Base-by-base conservation (phyloP, 2,797 vertebrate genomes). In the Lycodopsis pacificus region DNA sequence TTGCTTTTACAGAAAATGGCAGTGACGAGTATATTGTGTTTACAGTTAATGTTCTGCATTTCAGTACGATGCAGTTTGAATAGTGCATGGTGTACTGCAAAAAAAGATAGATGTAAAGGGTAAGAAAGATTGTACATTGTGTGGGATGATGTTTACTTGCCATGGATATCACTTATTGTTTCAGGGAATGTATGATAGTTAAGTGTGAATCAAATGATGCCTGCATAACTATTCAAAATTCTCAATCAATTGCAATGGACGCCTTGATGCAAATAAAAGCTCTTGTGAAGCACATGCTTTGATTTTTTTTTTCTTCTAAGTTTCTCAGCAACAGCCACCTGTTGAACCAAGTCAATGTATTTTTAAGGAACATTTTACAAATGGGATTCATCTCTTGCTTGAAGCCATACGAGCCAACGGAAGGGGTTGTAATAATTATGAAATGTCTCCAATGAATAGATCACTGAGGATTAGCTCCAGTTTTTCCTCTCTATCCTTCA, bases 191-290 rank as follows among this genome's bases (percentile, higher is more conserved):
- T 73, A 61, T 72, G 36, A 77, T 25, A 34, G 69, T 73, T 19
- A 68, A 42, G 22, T 71, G 53, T 76, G 17, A 63, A 40, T 57
- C 38, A 44, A 8, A 36, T 70, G 59, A 86, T 82, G 79, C 76
- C 66, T 86, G 82, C 76, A 56, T 81, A 82, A 65, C 7, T 30
- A 22, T 76, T 78, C 63, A 61, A 80, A 58, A 30, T 30, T 38
- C 19, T 81, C 57, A 44, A 14, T 64, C 46, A 14, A 84, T 58
- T 84, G 80, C 73, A 72, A 77, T 86, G 73, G 77, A 73, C 67
- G 78, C 58, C 63, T 85, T 78, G 44, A 82, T 86, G 71, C 63
- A 78, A 93, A 91, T 92, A 87, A 92, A 93, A 65, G 58, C 48
- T 49, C 75, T 89, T 73, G 42, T 79, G 75, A 76, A 80, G 42